phyloP scores from a whole-genome alignment of 2,113 vertebrate species.

The Phoxinus phoxinus region DNA sequence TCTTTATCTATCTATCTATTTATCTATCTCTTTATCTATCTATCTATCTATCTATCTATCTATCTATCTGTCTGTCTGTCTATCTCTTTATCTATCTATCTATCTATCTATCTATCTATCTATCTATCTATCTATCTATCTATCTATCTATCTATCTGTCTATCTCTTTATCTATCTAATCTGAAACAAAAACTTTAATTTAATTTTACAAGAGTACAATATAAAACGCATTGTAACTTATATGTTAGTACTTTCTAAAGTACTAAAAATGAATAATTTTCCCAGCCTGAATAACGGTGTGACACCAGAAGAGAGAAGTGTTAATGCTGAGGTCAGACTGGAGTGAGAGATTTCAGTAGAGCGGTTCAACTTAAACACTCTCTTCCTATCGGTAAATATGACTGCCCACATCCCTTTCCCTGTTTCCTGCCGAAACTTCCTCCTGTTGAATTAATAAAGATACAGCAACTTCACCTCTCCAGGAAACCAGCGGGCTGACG shows the following conservation, averaged over 20 bases:
- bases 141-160: neutral
- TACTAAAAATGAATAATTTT: neutral
- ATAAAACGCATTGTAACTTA: no score
- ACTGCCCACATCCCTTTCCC: constrained; percentile 64
- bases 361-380: constrained; percentile 63
- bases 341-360: constrained; percentile 60
- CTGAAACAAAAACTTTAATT: neutral
- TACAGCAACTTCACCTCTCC: constrained; percentile 55
- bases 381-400: constrained; percentile 61
- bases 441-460: constrained; percentile 66
- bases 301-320: constrained; percentile 50
- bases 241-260: neutral
- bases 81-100: constrained; percentile 16
- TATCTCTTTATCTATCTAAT: neutral
- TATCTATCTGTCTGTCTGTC: constrained; percentile 11
- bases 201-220: neutral
- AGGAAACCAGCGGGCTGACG: constrained; percentile 56
- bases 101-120: neutral
- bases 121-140: neutral
- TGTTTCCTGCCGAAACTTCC: constrained; percentile 66
- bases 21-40: neutral
- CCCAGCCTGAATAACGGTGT: neutral
- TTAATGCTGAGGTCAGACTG: constrained; percentile 52
- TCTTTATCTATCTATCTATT: neutral
- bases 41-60: neutral